Conservation (phyloP, 2,888 invertebrate genomes). For the Nomada fabriciana region DNA sequence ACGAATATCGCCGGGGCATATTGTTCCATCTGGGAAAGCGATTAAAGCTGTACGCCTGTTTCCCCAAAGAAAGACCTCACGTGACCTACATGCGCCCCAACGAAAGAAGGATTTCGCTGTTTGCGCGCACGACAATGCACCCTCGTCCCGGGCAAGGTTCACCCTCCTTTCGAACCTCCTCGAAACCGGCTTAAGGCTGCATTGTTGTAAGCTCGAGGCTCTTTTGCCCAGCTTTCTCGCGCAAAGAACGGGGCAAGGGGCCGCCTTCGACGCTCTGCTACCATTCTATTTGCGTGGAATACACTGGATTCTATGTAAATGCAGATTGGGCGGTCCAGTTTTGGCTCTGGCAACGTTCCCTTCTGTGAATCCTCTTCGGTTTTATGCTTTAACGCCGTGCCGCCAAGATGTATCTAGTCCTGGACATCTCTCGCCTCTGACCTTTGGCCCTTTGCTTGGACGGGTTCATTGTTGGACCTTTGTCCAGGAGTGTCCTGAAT, state of each 20-base stretch:
- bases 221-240: slow-evolving; percentile 27
- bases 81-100: slow-evolving; percentile 52
- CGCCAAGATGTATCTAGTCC: slow-evolving; percentile 69
- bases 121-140: slow-evolving; percentile 62
- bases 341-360: background rate
- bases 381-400: slow-evolving; percentile 37
- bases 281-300: slow-evolving; percentile 72
- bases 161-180: slow-evolving; percentile 46
- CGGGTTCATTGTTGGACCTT: background rate
- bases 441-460: slow-evolving; percentile 16
- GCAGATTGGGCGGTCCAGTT: slow-evolving; percentile 72
- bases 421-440: slow-evolving; percentile 57
- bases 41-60: slow-evolving; percentile 43
- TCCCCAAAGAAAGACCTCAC: slow-evolving; percentile 41
- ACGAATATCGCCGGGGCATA: slow-evolving; percentile 36
- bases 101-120: slow-evolving; percentile 64
- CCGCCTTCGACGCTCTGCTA: slow-evolving; percentile 48
- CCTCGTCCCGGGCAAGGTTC: slow-evolving; percentile 40
- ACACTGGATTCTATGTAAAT: slow-evolving; percentile 74
- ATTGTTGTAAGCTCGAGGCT: slow-evolving; percentile 62
- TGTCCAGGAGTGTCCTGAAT: slow-evolving; percentile 17
- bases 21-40: slow-evolving; percentile 41
- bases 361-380: no score
- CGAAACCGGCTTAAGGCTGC: slow-evolving; percentile 55
- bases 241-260: slow-evolving; percentile 39